Conservation (phyloP, 2,888 invertebrate species). For the Dasysyrphus tricinctus region DNA sequence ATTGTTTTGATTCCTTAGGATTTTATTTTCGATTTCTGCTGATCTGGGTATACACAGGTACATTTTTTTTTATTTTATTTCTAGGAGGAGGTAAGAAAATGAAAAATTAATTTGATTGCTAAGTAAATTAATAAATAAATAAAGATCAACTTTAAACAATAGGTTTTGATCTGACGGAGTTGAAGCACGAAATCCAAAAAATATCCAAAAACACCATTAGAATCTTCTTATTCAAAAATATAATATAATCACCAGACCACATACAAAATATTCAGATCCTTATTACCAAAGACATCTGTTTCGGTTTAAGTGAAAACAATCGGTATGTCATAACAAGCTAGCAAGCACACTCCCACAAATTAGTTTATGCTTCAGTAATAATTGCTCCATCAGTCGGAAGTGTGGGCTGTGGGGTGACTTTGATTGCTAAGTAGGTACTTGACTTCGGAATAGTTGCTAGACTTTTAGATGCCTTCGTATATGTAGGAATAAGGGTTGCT, state of each 20-base stretch:
- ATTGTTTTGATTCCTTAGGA: not conserved
- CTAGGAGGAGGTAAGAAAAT: too few relatives aligned
- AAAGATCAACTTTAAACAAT: too few relatives aligned
- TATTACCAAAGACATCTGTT: constrained; percentile 15
- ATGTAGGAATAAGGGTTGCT: not conserved
- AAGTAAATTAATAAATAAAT: too few relatives aligned
- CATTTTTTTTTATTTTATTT: too few relatives aligned
- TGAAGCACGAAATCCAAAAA: too few relatives aligned
- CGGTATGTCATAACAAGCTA: not conserved
- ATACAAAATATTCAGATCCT: not conserved
- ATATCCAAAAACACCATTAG: too few relatives aligned
- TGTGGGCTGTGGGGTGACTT: constrained; percentile 17
- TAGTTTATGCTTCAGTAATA: not conserved
- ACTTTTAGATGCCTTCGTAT: constrained; percentile 33
- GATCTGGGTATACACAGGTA: not conserved
- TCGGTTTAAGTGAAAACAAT: not conserved
- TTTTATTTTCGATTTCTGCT: not conserved
- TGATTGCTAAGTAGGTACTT: constrained; percentile 34
- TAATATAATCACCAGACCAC: not conserved
- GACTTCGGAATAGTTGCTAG: constrained; percentile 49
- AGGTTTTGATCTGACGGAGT: too few relatives aligned
- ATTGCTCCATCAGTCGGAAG: not conserved
- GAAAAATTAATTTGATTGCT: too few relatives aligned
- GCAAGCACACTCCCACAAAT: not conserved
- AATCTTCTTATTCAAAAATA: not conserved